Evolutionary conservation across 1,140 invertebrate genomes (phyloP).

Genomic region (Diorhabda carinulata): DNA sequence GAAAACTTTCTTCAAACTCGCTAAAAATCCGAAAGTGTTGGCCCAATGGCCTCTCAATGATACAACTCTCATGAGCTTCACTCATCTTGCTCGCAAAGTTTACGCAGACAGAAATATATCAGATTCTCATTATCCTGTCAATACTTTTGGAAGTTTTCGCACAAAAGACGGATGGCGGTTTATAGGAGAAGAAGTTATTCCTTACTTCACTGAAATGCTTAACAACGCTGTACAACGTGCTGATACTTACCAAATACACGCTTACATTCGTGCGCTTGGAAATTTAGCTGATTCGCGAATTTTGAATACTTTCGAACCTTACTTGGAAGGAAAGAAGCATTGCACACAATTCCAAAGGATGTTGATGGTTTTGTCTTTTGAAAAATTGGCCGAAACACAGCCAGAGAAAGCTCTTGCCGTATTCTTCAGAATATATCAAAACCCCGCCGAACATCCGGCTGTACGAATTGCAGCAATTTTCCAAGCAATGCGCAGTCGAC

Average conservation of each 20-base stretch:
- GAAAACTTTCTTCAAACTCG: slow-evolving; percentile 54
- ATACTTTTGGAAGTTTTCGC: slow-evolving; percentile 56
- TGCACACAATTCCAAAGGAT: slow-evolving; percentile 58
- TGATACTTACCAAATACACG: slow-evolving; percentile 55
- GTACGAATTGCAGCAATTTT: slow-evolving; percentile 61
- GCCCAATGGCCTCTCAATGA: slow-evolving; percentile 51
- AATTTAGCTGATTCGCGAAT: slow-evolving; percentile 58
- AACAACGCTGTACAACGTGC: slow-evolving; percentile 50
- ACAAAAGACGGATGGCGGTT: slow-evolving; percentile 50
- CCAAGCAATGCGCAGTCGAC: slow-evolving; percentile 55
- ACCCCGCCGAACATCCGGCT: slow-evolving; percentile 59
- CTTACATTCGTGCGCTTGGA: slow-evolving; percentile 61
- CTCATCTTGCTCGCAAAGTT: slow-evolving; percentile 57
- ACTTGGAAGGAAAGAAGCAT: slow-evolving; percentile 58
- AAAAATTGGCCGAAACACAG: slow-evolving; percentile 48
- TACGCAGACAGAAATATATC: slow-evolving; percentile 54
- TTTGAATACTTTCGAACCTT: slow-evolving; percentile 59
- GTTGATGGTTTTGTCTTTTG: slow-evolving; percentile 58
- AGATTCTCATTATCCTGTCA: slow-evolving; percentile 59
- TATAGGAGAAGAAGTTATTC: slow-evolving; percentile 55
- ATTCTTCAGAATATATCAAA: slow-evolving; percentile 63
- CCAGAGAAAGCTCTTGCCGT: slow-evolving; percentile 54
- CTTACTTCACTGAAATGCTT: slow-evolving; percentile 54
- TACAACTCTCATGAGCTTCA: slow-evolving; percentile 55
- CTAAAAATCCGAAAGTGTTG: slow-evolving; percentile 49